Evolutionary conservation across 2,113 vertebrate genomes (phyloP).

Genomic region (Lonchura striata): DNA sequence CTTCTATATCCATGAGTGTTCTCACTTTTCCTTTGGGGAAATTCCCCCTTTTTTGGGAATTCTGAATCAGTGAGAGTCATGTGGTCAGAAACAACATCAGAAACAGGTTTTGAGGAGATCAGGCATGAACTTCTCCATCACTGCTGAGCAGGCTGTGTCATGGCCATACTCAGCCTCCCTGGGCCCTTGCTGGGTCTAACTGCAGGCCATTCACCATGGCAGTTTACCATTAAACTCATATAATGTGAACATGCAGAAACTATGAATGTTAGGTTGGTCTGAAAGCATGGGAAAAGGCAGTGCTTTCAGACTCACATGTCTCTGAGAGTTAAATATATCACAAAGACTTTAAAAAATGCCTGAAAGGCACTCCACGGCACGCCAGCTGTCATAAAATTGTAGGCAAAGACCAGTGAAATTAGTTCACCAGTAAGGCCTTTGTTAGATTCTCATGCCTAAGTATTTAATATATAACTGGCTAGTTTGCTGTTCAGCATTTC

Average conservation of each 20-base stretch:
- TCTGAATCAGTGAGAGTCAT: neutral
- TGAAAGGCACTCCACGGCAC: neutral
- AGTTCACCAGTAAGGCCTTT: neutral
- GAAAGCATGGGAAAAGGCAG: neutral
- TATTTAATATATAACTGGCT: neutral
- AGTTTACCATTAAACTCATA: neutral
- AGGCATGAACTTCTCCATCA: neutral
- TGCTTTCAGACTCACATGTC: neutral
- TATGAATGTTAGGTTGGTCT: neutral
- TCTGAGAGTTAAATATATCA: neutral
- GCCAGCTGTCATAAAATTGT: neutral
- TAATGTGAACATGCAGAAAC: neutral
- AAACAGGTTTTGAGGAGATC: neutral
- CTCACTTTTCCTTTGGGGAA: neutral
- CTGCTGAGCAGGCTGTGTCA: neutral
- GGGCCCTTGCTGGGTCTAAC: neutral
- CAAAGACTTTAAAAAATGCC: neutral
- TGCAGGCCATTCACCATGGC: neutral
- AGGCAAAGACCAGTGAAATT: neutral
- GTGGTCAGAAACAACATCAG: neutral
- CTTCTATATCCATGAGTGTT: neutral
- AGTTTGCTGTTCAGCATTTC: neutral
- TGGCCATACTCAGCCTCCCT: neutral
- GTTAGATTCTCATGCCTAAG: neutral
- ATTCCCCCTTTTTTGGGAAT: neutral